Percentiles rank a stretch among this genome's conserved stretches.
Conservation (phyloP, 2,888 invertebrate genomes). For the Buathra laborator region DNA sequence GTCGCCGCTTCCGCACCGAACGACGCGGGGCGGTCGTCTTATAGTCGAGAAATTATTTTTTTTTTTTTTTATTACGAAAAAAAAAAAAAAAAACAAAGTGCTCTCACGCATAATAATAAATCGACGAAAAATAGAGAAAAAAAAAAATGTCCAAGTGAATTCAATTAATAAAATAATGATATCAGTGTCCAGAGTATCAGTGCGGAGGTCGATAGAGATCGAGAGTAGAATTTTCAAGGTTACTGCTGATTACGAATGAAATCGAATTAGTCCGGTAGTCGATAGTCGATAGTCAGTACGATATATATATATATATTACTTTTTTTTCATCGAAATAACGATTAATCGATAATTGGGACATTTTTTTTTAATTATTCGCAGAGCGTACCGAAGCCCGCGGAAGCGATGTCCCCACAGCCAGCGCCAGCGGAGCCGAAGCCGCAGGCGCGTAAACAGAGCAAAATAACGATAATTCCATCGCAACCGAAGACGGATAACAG, state of each 20-base stretch:
- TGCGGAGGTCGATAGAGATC: background rate
- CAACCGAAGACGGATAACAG: constrained; percentile 79
- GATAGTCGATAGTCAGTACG: background rate
- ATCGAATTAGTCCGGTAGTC: no score
- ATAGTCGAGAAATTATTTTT: background rate
- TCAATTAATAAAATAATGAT: background rate
- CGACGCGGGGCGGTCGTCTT: constrained; percentile 30
- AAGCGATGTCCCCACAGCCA: constrained; percentile 71
- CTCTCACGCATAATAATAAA: background rate
- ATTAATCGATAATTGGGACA: background rate
- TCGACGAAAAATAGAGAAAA: background rate
- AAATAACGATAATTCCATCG: constrained; percentile 85
- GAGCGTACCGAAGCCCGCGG: constrained; percentile 82
- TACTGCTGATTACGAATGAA: background rate
- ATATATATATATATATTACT: background rate
- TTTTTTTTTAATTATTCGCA: constrained; percentile 63
- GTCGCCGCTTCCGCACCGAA: constrained; percentile 50
- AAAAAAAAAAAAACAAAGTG: background rate
- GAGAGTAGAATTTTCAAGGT: background rate
- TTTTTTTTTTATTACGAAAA: background rate
- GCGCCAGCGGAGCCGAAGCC: constrained; percentile 64
- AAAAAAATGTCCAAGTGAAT: background rate
- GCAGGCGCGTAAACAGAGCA: constrained; percentile 83
- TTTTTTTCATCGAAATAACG: background rate
- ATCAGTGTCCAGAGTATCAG: background rate